A percentile compares a stretch with the other conserved stretches of the same genome.
Conservation (phyloP, 2,797 vertebrate species). For the Urosaurus nigricauda region DNA sequence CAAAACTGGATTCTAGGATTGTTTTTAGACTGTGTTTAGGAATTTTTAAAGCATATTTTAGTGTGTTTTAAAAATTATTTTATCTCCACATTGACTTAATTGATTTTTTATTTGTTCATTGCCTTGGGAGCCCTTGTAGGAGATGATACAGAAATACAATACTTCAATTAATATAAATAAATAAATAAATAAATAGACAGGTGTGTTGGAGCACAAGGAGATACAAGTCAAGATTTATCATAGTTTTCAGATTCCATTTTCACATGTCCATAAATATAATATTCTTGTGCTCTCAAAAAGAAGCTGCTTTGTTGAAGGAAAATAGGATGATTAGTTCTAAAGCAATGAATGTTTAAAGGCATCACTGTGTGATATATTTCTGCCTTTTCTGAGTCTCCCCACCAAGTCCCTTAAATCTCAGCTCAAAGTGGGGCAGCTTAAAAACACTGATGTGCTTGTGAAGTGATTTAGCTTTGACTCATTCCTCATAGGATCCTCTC, state of each 20-base stretch:
- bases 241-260: slow-evolving; percentile 4
- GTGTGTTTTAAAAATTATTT: too few relatives aligned
- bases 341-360: slow-evolving; percentile 57
- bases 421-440: neutral
- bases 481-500: slow-evolving; percentile 44
- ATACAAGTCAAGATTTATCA: slow-evolving; percentile 13
- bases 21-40: too few relatives aligned
- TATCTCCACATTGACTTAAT: too few relatives aligned
- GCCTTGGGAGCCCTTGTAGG: too few relatives aligned
- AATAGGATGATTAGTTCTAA: slow-evolving; percentile 58
- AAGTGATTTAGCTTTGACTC: slow-evolving; percentile 45
- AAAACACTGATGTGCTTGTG: neutral
- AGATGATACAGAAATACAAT: too few relatives aligned
- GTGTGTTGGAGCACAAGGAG: neutral
- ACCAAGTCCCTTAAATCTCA: slow-evolving; percentile 38
- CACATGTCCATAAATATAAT: slow-evolving; percentile 40
- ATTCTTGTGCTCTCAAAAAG: slow-evolving; percentile 39
- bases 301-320: slow-evolving; percentile 47
- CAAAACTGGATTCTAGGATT: too few relatives aligned
- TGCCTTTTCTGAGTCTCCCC: neutral
- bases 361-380: slow-evolving; percentile 47
- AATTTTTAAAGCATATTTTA: too few relatives aligned
- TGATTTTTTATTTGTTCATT: too few relatives aligned
- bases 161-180: too few relatives aligned
- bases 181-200: too few relatives aligned